These are phyloP conservation scores for Eutolmus rufibarbis DNA, from an alignment of 2,888 invertebrate species.

Conservation along the genomic window DNA sequence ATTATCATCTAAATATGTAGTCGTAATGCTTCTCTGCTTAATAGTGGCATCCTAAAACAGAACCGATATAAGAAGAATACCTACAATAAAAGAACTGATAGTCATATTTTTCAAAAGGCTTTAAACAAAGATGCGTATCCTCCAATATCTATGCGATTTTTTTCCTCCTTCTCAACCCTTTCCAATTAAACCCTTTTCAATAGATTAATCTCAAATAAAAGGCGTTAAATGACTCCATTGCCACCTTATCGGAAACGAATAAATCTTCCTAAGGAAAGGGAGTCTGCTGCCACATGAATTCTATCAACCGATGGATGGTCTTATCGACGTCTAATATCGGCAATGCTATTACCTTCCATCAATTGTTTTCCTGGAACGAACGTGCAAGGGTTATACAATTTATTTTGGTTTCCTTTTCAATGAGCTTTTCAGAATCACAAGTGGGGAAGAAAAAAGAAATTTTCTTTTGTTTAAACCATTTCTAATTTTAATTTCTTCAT, in stretches of 20 bases:
- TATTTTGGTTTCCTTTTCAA: not conserved
- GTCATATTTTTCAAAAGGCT: not conserved
- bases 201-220: constrained; percentile 43
- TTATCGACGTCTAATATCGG: constrained; percentile 17
- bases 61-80: not conserved
- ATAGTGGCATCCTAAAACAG: not conserved
- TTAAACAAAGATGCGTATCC: not conserved
- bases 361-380: constrained; percentile 27
- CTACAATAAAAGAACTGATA: not conserved
- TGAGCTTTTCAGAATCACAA: not conserved
- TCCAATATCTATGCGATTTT: not conserved
- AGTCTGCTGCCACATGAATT: not conserved
- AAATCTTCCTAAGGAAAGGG: constrained; percentile 41
- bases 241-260: constrained; percentile 47
- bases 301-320: not conserved
- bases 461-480: not conserved
- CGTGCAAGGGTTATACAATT: not conserved
- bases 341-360: constrained; percentile 20
- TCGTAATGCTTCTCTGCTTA: too few relatives aligned
- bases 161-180: not conserved
- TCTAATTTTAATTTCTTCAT: not conserved
- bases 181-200: constrained; percentile 41
- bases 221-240: constrained; percentile 46
- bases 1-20: too few relatives aligned
- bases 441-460: not conserved